phyloP scores from a whole-genome alignment of 2,797 vertebrate species.

The Silurus lanzhouensis region DNA sequence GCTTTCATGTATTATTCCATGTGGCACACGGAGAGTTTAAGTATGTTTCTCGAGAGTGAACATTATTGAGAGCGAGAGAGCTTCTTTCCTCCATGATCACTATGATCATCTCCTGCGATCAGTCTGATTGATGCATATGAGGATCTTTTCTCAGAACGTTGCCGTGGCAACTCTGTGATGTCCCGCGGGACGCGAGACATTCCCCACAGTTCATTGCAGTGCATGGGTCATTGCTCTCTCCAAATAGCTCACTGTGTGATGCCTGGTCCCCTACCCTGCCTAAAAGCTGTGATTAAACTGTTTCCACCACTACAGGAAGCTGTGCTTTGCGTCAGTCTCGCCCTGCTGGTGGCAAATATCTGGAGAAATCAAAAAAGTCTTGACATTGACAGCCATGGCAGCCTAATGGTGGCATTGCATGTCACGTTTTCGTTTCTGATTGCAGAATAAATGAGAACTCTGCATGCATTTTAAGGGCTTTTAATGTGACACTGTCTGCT shows the following conservation, averaged over 20 bases:
- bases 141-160: conserved; percentile 48
- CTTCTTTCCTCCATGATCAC: conserved; percentile 34
- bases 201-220: conserved; percentile 51
- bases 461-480: conserved; percentile 54
- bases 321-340: conserved; percentile 41
- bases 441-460: conserved; percentile 52
- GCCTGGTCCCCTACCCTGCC: conserved; percentile 40
- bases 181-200: conserved; percentile 52
- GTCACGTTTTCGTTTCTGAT: conserved; percentile 50
- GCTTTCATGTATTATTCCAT: conserved; percentile 65
- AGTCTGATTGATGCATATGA: conserved; percentile 53
- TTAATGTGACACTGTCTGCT: conserved; percentile 58
- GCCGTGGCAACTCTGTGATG: conserved; percentile 49
- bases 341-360: conserved; percentile 51
- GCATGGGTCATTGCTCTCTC: conserved; percentile 59
- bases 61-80: conserved; percentile 11
- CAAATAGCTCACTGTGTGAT: conserved; percentile 57
- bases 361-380: conserved; percentile 51
- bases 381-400: conserved; percentile 53
- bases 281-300: conserved; percentile 58
- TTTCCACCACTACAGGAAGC: conserved; percentile 55
- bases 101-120: conserved; percentile 45
- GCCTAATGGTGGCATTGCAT: conserved; percentile 47
- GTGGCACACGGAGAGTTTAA: conserved; percentile 60
- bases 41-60: conserved; percentile 43